Conservation (phyloP, 2,113 vertebrate species). For the Australoheros scitulus region DNA sequence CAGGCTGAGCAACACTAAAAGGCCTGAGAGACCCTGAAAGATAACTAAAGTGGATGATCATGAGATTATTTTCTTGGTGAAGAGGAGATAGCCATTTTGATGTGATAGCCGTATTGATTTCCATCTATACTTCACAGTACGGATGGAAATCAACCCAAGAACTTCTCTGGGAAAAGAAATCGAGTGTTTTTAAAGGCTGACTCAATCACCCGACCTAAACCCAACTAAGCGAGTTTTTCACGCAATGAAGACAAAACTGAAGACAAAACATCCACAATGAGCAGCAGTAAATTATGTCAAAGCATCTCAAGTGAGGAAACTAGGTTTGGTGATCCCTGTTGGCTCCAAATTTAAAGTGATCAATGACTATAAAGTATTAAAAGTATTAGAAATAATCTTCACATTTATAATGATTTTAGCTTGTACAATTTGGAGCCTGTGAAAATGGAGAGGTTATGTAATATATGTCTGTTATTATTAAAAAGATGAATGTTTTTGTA, state of each 20-base stretch:
- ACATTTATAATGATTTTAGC: not conserved
- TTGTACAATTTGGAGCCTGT: not conserved
- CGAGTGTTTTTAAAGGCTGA: not conserved
- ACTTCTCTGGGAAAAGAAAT: too few species aligned
- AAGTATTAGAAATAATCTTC: not conserved
- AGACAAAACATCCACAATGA: not conserved
- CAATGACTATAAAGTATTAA: not conserved
- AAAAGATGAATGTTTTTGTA: not conserved
- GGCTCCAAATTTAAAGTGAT: not conserved
- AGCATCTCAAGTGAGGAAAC: not conserved
- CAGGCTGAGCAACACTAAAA: not conserved
- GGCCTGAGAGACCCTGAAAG: not conserved
- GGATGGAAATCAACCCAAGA: not conserved
- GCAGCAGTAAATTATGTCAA: not conserved
- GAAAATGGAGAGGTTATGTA: not conserved
- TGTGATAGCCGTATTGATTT: not conserved
- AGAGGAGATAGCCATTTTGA: not conserved
- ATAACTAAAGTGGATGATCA: not conserved
- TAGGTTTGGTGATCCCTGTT: not conserved
- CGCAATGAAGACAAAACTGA: not conserved
- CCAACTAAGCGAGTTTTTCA: not conserved
- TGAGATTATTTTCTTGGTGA: not conserved
- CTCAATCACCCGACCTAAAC: not conserved
- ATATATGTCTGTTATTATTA: not conserved
- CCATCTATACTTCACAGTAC: not conserved